Conservation (phyloP, 2,797 vertebrate species). For the Sphaeramia orbicularis region DNA sequence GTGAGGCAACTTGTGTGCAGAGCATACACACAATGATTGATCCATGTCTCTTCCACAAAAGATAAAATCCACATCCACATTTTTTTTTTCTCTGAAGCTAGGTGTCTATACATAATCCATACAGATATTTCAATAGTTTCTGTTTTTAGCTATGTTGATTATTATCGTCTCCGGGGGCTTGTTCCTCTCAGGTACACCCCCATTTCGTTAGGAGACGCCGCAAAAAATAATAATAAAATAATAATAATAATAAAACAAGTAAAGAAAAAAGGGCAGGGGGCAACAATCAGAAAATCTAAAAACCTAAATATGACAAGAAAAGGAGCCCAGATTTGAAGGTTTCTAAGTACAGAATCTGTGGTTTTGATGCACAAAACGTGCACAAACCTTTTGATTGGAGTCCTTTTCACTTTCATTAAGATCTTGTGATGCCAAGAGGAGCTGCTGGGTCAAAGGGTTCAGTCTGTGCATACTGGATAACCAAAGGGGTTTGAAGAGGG, state of each 20-base stretch:
- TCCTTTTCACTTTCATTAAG: slow-evolving; percentile 64
- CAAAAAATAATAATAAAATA: slow-evolving; percentile 43
- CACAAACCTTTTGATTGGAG: slow-evolving; percentile 58
- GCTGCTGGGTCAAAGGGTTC: slow-evolving; percentile 56
- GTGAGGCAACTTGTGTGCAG: slow-evolving; percentile 80
- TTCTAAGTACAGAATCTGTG: slow-evolving; percentile 66
- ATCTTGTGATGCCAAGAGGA: slow-evolving; percentile 61
- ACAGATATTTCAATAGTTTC: slow-evolving; percentile 79
- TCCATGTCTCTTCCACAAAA: slow-evolving; percentile 83
- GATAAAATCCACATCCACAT: slow-evolving; percentile 79
- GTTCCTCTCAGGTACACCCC: slow-evolving; percentile 82
- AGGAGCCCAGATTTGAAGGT: slow-evolving; percentile 48
- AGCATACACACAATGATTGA: slow-evolving; percentile 84
- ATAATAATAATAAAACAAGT: slow-evolving; percentile 33
- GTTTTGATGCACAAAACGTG: slow-evolving; percentile 49
- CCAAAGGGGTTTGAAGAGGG: slow-evolving; percentile 51
- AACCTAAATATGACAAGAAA: slow-evolving; percentile 59
- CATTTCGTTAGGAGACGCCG: slow-evolving; percentile 81
- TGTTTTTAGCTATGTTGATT: slow-evolving; percentile 75
- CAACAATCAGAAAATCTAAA: slow-evolving; percentile 62
- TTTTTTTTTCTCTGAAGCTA: slow-evolving; percentile 75
- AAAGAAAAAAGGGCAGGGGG: not conserved
- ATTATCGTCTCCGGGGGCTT: slow-evolving; percentile 86
- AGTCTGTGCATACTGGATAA: slow-evolving; percentile 73
- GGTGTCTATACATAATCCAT: slow-evolving; percentile 83